Base-by-base conservation (phyloP, 2,888 invertebrate species). In the Ferdinandea cuprea region DNA sequence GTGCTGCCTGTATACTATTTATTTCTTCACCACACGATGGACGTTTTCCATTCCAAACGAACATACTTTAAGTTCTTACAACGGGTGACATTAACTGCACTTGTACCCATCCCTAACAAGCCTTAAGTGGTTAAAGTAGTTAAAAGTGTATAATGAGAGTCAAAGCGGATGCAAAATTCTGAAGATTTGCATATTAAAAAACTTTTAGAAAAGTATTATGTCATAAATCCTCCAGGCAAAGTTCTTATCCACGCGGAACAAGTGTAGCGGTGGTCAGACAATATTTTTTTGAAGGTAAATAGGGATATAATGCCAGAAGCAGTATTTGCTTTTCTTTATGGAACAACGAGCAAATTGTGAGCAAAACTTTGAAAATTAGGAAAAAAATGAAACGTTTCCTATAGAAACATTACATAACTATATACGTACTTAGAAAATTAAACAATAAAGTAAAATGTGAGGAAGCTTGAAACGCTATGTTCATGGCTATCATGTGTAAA, bases 121-220 rank as follows among this genome's bases (percentile, higher is more conserved):
- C 71, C 69, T 81, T 76, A 76, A 76, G 80, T 81, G 76, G 69
- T 76, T 81, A 81, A 81, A 81, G 71, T 76, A 76, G 80, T 81
- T 76, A 81, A 81, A 71, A 65, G 69, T 65, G 76, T 76, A 81
- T 81, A 81, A 71, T 76, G 69, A 76, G 80, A 81, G 76, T 69
- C 80, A 76, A 76, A 69, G 69, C 69, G 76, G 69, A 74, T 69
- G 61, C 76, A 63, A 65, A 71, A 76, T 65, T 76, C 40, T 30
- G 15, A 52, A 76, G 69, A 81, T 81, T 81, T 81, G 80, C 80
- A 81, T 81, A 69, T 46, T 46, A 65, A 65, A n/a, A 68, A 68
- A 74, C 76, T 81, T 81, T 71, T 19, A 78, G 42, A 76, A 81
- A 81, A 76, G 80, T 81, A 81, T 76, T 74, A 76, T 71, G 42